Evolutionary conservation across 2,113 vertebrate species (phyloP), one percentile per base, ranked within the genome.

Genomic region (Polypterus bichir): DNA sequence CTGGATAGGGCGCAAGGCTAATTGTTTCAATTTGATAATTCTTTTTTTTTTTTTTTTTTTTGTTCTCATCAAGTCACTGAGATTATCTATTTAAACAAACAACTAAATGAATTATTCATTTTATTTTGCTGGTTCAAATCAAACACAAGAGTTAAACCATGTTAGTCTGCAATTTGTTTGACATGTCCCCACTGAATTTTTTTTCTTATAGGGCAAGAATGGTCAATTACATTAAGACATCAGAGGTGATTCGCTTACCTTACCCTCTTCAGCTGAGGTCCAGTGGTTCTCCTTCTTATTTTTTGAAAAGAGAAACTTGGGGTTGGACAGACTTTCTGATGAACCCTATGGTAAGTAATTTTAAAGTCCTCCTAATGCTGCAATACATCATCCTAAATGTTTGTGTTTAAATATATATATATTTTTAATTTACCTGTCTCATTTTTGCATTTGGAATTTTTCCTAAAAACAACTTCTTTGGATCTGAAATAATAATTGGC

Each of bases 251-350:
- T 61, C 83, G 94, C 62, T 82, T 94, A 70, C 86, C 92, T 0
- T 99, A 99, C 60, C 95, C 96, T 44, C 93, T 99, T 9, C 96
- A 97, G 66, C 80, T 99, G 79, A 88, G 93, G 69, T 88, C 95
- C 48, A 81, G 71, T 51, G 96, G 95, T 5, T 86, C 89, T 62
- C 91, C 92, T 69, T 90, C 81, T 7, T 99, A 97, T 70, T 99
- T 99, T 57, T 91, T 96, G 82, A 98, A 97, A 79, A 86, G 96
- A 69, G 96, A 99, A 71, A 96, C 93, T 6, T 99, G 96, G 96
- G 95, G 94, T 27, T 99, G 96, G 96, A 96, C 93, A 53, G 96
- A 99, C 75, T 99, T 99, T 73, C 90, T 99, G 27, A 98, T 99
- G 94, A 99, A 99, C 66, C 96, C 96, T 53, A 99, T 99, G 96